Evolutionary conservation across 1,140 invertebrate species (phyloP).

Genomic region (Philotrypesis tridentata): DNA sequence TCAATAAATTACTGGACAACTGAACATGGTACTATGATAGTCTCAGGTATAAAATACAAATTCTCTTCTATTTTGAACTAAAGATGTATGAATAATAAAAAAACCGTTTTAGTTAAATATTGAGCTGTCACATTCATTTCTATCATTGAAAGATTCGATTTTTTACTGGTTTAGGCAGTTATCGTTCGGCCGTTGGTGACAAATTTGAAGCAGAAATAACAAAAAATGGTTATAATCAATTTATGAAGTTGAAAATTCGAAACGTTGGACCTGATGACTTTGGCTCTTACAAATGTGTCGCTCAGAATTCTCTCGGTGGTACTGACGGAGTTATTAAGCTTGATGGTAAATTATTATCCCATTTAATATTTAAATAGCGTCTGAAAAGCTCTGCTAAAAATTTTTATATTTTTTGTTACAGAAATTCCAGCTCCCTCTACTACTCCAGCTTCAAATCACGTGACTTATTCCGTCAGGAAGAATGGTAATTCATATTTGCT

Average conservation of each 20-base stretch:
- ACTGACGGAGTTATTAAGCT: conserved; percentile 94
- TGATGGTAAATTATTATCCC: conserved; percentile 81
- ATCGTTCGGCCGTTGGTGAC: conserved; percentile 79
- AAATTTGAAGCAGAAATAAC: conserved; percentile 88
- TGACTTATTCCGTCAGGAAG: conserved; percentile 62
- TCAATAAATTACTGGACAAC: conserved; percentile 94
- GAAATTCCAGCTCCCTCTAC: conserved; percentile 83
- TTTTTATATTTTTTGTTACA: conserved; percentile 59
- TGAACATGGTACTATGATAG: conserved; percentile 89
- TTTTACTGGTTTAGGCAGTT: conserved; percentile 67
- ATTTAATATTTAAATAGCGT: neutral
- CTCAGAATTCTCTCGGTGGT: conserved; percentile 94
- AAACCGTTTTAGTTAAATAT: neutral
- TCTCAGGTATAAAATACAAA: conserved; percentile 82
- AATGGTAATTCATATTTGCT: conserved; percentile 59
- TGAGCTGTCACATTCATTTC: neutral
- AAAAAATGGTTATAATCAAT: conserved; percentile 89
- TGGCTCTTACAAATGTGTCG: conserved; percentile 92
- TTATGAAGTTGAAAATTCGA: conserved; percentile 91
- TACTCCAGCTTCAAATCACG: conserved; percentile 73
- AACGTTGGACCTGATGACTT: conserved; percentile 86
- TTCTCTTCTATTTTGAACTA: neutral
- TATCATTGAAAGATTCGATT: conserved; percentile 55
- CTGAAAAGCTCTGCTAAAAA: neutral
- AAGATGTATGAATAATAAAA: neutral